Base-by-base conservation (phyloP, 2,888 invertebrate species). In the Apotomis turbidana region DNA sequence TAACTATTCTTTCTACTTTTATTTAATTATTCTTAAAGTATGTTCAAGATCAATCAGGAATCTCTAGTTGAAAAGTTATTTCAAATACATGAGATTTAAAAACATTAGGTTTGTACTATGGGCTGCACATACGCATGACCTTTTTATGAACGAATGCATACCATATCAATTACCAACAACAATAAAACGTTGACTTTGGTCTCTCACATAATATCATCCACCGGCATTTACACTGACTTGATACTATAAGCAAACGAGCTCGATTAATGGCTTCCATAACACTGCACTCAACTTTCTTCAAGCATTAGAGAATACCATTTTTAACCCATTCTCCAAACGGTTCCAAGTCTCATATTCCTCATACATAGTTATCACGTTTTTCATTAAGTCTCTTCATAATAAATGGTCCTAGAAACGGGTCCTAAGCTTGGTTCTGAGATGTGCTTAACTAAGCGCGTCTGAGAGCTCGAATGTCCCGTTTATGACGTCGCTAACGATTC, bases 381-480 rank as follows among this genome's bases (percentile, higher is more conserved):
- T 46, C 41, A 41, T 41, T 41, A 41, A 6, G 27, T 36, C 63
- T 52, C 38, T 63, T 52, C 9, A 38, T 38, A 51, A 52, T 36
- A 38, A 63, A 52, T 63, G 52, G 13, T n/a, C 8, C 13, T 52
- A 38, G 62, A 63, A 49, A 46, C 61, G 38, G 10, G 49, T 52
- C 10, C 38, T 38, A 52, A 51, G 38, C 49, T 49, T 13, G 38
- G 15, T 54, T 27, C 41, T 4, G 8, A 27, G 41, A n/a, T 27
- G 44, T 46, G 44, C n/a, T 66, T 57, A 66, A 57, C 55, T 57
- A 57, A 55, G 46, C 66, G 55, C 12, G 36, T 8, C 55, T 27
- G 46, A 46, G 54, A 64, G 46, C 55, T 5, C 44, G 64, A 54
- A 38, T 55, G 66, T 66, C 36, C 66, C 4, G 55, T 55, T 66